A percentile compares a stretch with the other conserved stretches of the same genome.
Conservation (phyloP, 2,888 invertebrate species). For the Chaetogeoica ovagalla region DNA sequence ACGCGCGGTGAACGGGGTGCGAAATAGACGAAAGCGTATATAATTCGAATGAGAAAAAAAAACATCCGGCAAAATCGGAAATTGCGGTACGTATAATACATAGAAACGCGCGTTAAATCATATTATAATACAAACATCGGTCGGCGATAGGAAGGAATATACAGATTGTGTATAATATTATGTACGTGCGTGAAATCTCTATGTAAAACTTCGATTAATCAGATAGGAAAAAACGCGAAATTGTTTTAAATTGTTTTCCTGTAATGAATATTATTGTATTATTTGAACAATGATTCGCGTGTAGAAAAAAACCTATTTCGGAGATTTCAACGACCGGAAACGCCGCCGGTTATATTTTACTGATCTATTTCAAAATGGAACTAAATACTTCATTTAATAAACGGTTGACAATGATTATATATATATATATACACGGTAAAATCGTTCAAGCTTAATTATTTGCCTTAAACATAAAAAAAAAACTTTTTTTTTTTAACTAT, state of each 20-base stretch:
- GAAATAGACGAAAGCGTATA: conserved; percentile 8
- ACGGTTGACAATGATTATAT: neutral
- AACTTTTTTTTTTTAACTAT: neutral
- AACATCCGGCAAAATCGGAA: conserved; percentile 38
- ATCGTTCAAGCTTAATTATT: conserved; percentile 22
- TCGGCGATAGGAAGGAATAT: neutral
- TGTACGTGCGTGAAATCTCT: conserved; percentile 49
- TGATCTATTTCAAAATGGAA: conserved; percentile 4
- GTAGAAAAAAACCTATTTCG: neutral
- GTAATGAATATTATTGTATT: neutral
- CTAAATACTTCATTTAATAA: neutral
- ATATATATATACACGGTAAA: conserved; percentile 14
- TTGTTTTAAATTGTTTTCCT: neutral
- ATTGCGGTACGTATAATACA: conserved; percentile 19
- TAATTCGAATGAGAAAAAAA: neutral
- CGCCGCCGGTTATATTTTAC: neutral
- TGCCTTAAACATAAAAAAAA: neutral
- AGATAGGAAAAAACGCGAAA: neutral
- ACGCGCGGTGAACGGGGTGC: neutral
- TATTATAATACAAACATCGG: conserved; percentile 10
- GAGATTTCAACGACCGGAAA: conserved; percentile 42
- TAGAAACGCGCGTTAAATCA: neutral
- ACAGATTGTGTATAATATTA: neutral
- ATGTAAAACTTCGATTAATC: neutral
- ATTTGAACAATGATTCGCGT: neutral